Base-by-base conservation (phyloP, 2,797 vertebrate genomes). In the Esox lucius region DNA sequence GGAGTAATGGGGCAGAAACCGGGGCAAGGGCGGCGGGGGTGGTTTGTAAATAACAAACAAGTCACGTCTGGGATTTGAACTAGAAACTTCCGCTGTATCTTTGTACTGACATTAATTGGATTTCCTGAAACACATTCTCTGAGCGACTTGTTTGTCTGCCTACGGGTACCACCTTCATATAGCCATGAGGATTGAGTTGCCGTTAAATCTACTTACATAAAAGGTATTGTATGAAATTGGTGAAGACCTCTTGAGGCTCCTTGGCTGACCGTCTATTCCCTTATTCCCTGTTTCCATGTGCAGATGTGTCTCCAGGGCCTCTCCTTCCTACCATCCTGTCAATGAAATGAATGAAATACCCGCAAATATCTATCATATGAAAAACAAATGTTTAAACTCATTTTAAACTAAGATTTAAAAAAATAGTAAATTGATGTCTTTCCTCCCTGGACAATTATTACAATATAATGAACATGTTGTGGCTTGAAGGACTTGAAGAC, bases 61-160 rank as follows among this genome's bases (percentile, higher is more conserved):
- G 75, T 78, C 72, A 64, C 51, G 53, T 28, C 76, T 64, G 49
- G 75, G 65, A n/a, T 70, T 75, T 81, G 17, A 75, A 72, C 74
- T 9, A 4, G 39, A 53, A 24, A 72, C 70, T 75, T 16, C 2
- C 67, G 66, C 16, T 62, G 42, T 65, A 35, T 42, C 28, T 46
- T 26, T 26, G 22, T 71, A 80, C 67, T 76, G 51, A 59, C 22
- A 64, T 76, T 75, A 56, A 76, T 77, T 71, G 35, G 22, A 17
- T 15, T 49, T 7, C 42, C 35, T 69, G 22, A 48, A 48, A 16
- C 67, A 69, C 22, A 48, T n/a, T 39, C 33, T 56, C 53, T 56
- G n/a, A n/a, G 53, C 6, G n/a, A 56, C 53, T 7, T 56, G 53
- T 56, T 2, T 56, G 1, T 31, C 62, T 62, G 61, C 61, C 51